These are phyloP conservation scores for Dunckerocampus dactyliophorus DNA, from an alignment of 2,113 vertebrate species.

Conservation along the genomic window DNA sequence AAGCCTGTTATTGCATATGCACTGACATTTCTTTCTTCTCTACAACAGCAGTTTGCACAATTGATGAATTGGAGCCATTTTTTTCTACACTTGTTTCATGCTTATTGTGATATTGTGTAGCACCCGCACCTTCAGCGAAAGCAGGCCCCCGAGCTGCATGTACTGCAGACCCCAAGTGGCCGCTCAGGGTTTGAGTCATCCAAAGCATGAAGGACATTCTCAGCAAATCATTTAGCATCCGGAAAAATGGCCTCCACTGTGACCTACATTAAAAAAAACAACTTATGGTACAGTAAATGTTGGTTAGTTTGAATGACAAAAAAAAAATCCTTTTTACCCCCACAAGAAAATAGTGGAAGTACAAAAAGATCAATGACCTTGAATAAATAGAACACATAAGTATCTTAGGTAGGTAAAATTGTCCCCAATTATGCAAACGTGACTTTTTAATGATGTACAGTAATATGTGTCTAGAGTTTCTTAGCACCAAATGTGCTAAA, in stretches of 20 bases:
- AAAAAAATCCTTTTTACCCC: not conserved
- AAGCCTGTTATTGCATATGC: slow-evolving; percentile 19
- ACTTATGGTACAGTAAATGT: not conserved
- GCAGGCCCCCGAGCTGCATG: slow-evolving; percentile 5
- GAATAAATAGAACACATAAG: no score
- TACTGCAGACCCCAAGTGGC: slow-evolving; percentile 6
- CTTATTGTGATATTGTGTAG: not conserved
- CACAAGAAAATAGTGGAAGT: not conserved
- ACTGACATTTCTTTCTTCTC: slow-evolving; percentile 12
- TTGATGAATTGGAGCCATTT: slow-evolving; percentile 11
- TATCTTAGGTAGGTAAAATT: no score
- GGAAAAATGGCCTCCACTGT: slow-evolving; percentile 9
- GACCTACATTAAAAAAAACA: slow-evolving; percentile 9
- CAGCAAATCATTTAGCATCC: slow-evolving; percentile 6
- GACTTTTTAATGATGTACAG: no score
- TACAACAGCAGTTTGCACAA: slow-evolving; percentile 9
- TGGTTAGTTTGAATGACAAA: no score
- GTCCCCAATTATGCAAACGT: no score
- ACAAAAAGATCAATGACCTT: no score
- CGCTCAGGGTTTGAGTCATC: slow-evolving; percentile 1
- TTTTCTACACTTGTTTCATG: not conserved
- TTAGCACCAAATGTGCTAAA: no score
- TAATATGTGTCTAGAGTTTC: no score
- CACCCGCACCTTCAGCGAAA: slow-evolving; percentile 10
- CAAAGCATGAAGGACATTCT: slow-evolving; percentile 2